Evolutionary conservation across 2,113 vertebrate species (phyloP), one percentile per base, ranked within the genome.

Genomic region (Tor tambroides): DNA sequence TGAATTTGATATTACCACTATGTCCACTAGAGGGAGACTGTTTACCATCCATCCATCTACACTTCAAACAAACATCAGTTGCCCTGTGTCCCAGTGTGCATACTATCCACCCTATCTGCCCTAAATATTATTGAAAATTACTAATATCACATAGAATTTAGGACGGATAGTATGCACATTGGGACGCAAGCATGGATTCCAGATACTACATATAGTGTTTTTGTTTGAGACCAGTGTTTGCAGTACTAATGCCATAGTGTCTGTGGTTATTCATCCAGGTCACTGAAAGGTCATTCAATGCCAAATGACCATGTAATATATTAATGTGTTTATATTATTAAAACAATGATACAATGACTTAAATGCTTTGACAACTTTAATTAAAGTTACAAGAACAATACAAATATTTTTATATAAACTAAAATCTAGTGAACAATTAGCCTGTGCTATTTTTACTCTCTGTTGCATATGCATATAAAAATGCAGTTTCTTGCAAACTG

Each of bases 1-100:
- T 59, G 23, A 43, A 75, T 11, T 5, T n/a, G 3, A 67, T 30
- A 49, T 86, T 69, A 51, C 38, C 30, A 38, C 23, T 15, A n/a
- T 54, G 2, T 72, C 93, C 95, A 93, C 91, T 75, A 94, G 94
- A 91, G 89, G 94, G 94, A 74, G 93, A 90, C 83, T 7, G 56
- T 1, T 32, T 21, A 15, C 30, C 78, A 80, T 61, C 30, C 17
- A 74, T 74, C 21, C 23, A 26, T 43, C 21, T 14, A 41, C 23
- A 75, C 72, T 43, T 75, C 4, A 23, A 19, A 67, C 17, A 72
- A 72, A 71, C 5, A 32, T 35, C 30, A 65, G 59, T 28, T 19
- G 35, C 35, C 35, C 4, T 4, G 35, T 35, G 35, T 4, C 35
- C 35, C 35, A 35, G 5, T 35, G 35, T 35, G 4, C 32, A 32